Percentiles rank a stretch among this genome's conserved stretches.
Evolutionary conservation across 1,140 invertebrate species (phyloP).

Genomic region (honey bee (Apis mellifera)): DNA sequence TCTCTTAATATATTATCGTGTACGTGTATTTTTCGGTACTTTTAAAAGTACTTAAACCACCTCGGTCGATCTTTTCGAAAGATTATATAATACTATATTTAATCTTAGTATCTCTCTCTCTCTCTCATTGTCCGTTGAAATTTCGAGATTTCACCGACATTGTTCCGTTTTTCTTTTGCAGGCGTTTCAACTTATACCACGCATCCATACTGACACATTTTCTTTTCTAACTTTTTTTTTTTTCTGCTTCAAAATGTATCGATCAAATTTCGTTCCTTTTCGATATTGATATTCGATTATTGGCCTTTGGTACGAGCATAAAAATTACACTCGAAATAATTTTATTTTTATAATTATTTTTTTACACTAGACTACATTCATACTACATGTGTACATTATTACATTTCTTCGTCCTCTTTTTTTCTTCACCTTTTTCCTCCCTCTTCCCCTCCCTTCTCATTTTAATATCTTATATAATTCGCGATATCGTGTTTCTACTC

Average conservation of each 20-base stretch:
- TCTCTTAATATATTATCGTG: constrained; percentile 35
- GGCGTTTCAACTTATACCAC: no score
- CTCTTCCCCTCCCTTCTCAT: no score
- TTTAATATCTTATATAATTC: background rate
- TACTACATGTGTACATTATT: background rate
- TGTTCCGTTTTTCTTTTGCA: background rate
- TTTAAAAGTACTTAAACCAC: constrained; percentile 52
- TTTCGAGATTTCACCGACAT: background rate
- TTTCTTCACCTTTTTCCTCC: background rate
- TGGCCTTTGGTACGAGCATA: constrained; percentile 34
- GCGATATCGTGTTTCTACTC: constrained; percentile 33
- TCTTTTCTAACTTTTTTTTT: background rate
- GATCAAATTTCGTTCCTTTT: background rate
- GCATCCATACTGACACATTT: background rate
- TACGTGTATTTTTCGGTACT: constrained; percentile 36
- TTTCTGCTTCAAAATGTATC: background rate
- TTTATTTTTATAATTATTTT: constrained; percentile 11
- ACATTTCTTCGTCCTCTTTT: background rate
- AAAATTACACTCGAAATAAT: constrained; percentile 1
- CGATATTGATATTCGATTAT: background rate
- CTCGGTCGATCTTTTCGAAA: constrained; percentile 28
- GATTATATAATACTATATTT: constrained; percentile 17
- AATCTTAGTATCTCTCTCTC: constrained; percentile 28
- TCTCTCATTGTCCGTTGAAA: constrained; percentile 17
- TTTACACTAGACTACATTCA: background rate